These are phyloP conservation scores for Caenorhabditis sp. DNA, from an alignment of 2,888 invertebrate genomes.

Conservation along the genomic window DNA sequence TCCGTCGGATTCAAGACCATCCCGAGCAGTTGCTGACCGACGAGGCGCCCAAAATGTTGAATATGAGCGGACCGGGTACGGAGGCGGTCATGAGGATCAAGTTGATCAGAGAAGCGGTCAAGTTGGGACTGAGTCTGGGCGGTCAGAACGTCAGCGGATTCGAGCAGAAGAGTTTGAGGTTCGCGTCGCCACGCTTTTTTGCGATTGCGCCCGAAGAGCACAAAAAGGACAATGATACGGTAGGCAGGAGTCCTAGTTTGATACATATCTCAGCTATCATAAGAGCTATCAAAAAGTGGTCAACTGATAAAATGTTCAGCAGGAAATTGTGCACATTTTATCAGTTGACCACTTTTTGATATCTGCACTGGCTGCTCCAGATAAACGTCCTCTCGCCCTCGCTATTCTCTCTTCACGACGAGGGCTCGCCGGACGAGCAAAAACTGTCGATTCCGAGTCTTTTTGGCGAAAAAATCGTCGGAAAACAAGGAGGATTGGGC, in stretches of 20 bases:
- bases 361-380: no score
- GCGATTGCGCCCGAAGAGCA: slow-evolving; percentile 70
- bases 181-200: slow-evolving; percentile 69
- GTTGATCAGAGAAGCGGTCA: slow-evolving; percentile 55
- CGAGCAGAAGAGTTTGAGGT: slow-evolving; percentile 52
- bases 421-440: slow-evolving; percentile 66
- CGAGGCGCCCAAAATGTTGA: slow-evolving; percentile 23
- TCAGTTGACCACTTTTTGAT: no score
- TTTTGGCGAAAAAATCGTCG: slow-evolving; percentile 28
- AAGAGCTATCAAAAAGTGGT: no score
- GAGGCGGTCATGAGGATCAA: slow-evolving; percentile 42
- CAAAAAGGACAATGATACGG: slow-evolving; percentile 55
- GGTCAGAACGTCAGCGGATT: slow-evolving; percentile 63
- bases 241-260: no score
- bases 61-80: slow-evolving; percentile 35
- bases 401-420: slow-evolving; percentile 69
- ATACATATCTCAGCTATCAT: no score
- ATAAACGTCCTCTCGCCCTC: slow-evolving; percentile 72
- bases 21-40: slow-evolving; percentile 42
- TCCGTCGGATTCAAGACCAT: slow-evolving; percentile 46
- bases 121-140: slow-evolving; percentile 58
- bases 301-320: no score
- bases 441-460: slow-evolving; percentile 33
- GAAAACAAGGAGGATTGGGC: slow-evolving; percentile 23
- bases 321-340: no score